Evolutionary conservation across 1,140 invertebrate genomes (phyloP), one percentile per base, ranked within the genome.

Genomic region (Drusus annulatus): DNA sequence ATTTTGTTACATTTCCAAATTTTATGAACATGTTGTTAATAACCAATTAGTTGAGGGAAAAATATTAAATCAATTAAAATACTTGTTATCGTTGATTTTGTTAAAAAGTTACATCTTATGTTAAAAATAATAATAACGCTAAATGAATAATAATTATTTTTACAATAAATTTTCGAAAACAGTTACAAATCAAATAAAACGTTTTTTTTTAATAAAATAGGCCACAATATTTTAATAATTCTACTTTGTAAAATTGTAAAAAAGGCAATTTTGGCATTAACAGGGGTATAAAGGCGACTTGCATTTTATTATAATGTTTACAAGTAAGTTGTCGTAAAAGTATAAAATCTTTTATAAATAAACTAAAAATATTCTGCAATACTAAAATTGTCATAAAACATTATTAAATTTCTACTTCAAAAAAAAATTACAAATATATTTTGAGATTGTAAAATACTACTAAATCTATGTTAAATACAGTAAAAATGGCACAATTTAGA

Each of bases 1-100:
- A 82, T 82, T 81, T 73, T 78, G 75, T 81, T 81, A 73, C 71
- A 54, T 50, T 78, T 75, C 74, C 17, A 68, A 36, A 77, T 54
- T 54, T 58, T 76, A 31, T 45, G n/a, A 15, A 74, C 68, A 76
- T 58, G 16, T 31, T 62, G 25, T 74, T 76, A 68, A 56, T 51
- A 28, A 75, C 50, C 52, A 16, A 54, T 65, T 36, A 45, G 31
- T 36, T 36, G 31, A 4, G 31, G 0, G 36, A 45, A 45, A 45
- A 45, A 45, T 45, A 45, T 45, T 45, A 45, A 45, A 45, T 45
- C 36, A 45, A 45, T 45, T 45, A 13, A 45, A 45, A 45, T 45
- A 45, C 36, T 52, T 54, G n/a, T 50, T 63, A 31, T 52, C 56
- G 25, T 13, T 56, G 36, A 28, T 79, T 45, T 10, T 60, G 25